Conservation (phyloP, 2,797 vertebrate species). For the Gouania willdenowi region DNA sequence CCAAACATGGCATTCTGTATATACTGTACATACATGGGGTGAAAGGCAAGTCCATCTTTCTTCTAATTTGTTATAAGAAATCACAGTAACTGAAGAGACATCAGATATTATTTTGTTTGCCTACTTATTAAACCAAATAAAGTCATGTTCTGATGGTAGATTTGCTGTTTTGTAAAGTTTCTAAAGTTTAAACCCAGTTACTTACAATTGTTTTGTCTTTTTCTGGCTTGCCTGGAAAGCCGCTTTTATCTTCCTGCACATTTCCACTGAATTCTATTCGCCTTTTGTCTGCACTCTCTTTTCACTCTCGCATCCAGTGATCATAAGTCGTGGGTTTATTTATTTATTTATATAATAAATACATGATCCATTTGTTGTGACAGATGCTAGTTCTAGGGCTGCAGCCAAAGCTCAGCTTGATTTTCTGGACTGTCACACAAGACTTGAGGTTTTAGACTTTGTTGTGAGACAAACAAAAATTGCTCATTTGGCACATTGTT, state of each 20-base stretch:
- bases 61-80: no score
- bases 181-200: no score
- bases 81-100: no score
- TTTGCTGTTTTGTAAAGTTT: no score
- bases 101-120: no score
- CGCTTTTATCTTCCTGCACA: constrained; percentile 30
- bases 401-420: constrained; percentile 75
- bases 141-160: no score
- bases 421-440: constrained; percentile 73
- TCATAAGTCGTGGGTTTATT: constrained; percentile 57
- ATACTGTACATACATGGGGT: no score
- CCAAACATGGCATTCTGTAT: no score
- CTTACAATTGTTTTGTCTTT: neutral
- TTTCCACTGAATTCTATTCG: constrained; percentile 52
- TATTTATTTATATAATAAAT: constrained; percentile 66
- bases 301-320: constrained; percentile 52
- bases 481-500: constrained; percentile 69
- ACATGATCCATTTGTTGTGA: constrained; percentile 78
- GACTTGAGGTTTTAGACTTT: constrained; percentile 73
- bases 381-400: constrained; percentile 81
- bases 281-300: constrained; percentile 41
- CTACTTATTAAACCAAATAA: no score
- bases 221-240: constrained; percentile 2
- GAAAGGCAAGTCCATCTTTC: no score
- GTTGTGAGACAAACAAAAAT: constrained; percentile 77